Base-by-base conservation (phyloP, 2,113 vertebrate genomes). In the Scomber colias region DNA sequence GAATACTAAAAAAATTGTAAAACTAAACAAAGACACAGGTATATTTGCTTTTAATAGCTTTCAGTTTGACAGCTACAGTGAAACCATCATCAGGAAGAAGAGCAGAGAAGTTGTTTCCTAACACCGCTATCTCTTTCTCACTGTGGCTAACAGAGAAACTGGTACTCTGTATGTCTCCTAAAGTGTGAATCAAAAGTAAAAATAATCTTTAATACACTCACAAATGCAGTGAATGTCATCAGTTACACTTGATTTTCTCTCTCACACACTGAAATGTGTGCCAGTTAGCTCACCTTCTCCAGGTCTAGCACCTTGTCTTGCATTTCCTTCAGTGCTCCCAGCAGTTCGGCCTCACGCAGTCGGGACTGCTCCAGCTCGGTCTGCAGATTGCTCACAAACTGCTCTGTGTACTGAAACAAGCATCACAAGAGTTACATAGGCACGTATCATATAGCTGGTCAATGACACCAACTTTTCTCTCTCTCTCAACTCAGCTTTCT, bases 251-350 rank as follows among this genome's bases (percentile, higher is more conserved):
- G 5, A 5, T 30, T 61, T 9, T 40, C 16, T 48, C 48, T 71
- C 56, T 49, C 63, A 50, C 51, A 66, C 46, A 48, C 2, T 19
- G 2, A 27, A 12, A 9, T 4, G 7, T 7, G 2, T 0, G 19
- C 31, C 19, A 10, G 19, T 75, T 5, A 15, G 49, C 83, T 68
- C 44, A 98, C 97, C 97, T 99, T 98, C 82, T 99, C 97, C 93
- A 99, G 94, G 88, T 97, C 96, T 0, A 98, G 95, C 54, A 99
- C 96, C 81, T 99, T 99, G 83, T 99, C 97, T 77, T 98, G 97
- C 97, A 99, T 97, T 88, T 98, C 97, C 79, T 96, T 97, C 30
- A 99, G 90, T 2, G 97, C 97, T 1, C 96, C 93, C 10, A 97
- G 90, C 0, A 97, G 95, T 80, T 98, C 97, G 0, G 95, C 94